Evolutionary conservation across 2,797 vertebrate genomes (phyloP).

Genomic region (Onychomys arenicola): DNA sequence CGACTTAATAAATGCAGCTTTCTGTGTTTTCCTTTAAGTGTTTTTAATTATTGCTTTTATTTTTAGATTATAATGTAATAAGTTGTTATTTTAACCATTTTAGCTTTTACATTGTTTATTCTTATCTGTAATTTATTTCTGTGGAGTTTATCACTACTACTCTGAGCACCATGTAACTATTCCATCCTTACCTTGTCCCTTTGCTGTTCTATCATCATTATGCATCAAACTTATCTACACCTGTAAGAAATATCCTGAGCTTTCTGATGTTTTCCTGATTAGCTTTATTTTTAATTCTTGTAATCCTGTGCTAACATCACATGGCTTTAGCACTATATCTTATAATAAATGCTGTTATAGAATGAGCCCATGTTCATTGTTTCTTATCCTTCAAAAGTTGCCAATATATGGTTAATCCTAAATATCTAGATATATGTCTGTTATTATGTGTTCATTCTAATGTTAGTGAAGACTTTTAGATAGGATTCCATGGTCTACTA

Average conservation of each 20-base stretch:
- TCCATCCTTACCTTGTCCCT: not conserved
- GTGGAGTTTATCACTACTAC: not conserved
- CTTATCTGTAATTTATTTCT: not conserved
- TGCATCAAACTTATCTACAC: not conserved
- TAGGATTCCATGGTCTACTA: not conserved
- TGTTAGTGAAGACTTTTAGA: not conserved
- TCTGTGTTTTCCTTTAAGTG: not conserved
- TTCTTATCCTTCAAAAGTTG: not conserved
- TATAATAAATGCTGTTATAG: not conserved
- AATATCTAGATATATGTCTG: not conserved
- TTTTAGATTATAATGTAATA: not conserved
- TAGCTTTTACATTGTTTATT: not conserved
- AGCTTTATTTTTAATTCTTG: conserved; percentile 4
- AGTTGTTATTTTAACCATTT: not conserved
- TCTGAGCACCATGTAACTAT: not conserved
- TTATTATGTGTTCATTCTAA: not conserved
- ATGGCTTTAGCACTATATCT: not conserved
- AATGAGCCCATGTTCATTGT: not conserved
- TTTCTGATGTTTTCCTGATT: not conserved
- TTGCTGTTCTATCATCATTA: not conserved
- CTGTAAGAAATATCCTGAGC: not conserved
- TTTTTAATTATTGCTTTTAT: not conserved
- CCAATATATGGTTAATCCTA: not conserved
- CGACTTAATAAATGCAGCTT: not conserved
- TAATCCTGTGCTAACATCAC: not conserved